Evolutionary conservation across 2,113 vertebrate genomes (phyloP).

Genomic region (Pelodiscus sinensis): DNA sequence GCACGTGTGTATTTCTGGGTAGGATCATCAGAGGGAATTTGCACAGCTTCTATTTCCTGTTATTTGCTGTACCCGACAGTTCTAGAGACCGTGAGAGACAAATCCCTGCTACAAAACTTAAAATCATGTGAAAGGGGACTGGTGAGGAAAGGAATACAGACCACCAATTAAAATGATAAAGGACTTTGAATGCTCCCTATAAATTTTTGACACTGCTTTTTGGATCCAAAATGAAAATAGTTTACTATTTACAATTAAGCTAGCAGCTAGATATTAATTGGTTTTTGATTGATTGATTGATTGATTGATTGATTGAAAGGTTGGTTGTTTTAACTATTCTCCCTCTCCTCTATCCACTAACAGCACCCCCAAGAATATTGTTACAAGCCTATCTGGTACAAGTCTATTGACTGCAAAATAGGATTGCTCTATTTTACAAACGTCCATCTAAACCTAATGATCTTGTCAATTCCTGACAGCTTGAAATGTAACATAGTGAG

Average conservation of each 20-base stretch:
- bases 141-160: slow-evolving; percentile 2
- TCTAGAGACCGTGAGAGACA: background rate
- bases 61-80: slow-evolving; percentile 9
- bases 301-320: background rate
- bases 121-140: slow-evolving; percentile 28
- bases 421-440: slow-evolving; percentile 38
- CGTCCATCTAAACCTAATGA: slow-evolving; percentile 28
- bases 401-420: slow-evolving; percentile 41
- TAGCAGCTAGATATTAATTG: slow-evolving; percentile 25
- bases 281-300: slow-evolving; percentile 29
- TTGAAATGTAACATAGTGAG: slow-evolving; percentile 12
- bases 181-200: slow-evolving; percentile 10
- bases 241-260: slow-evolving; percentile 31
- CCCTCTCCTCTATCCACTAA: slow-evolving; percentile 12
- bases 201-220: slow-evolving; percentile 14
- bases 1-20: background rate
- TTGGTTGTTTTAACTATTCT: background rate
- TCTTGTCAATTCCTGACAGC: slow-evolving; percentile 28
- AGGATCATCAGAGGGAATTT: background rate
- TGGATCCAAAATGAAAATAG: slow-evolving; percentile 4
- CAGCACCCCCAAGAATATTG: background rate
- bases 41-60: background rate
- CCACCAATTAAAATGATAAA: slow-evolving; percentile 34
- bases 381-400: slow-evolving; percentile 7
- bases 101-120: background rate